Evolutionary conservation across 2,888 invertebrate genomes (phyloP), one percentile per base, ranked within the genome.

Genomic region (Thelaira solivaga): DNA sequence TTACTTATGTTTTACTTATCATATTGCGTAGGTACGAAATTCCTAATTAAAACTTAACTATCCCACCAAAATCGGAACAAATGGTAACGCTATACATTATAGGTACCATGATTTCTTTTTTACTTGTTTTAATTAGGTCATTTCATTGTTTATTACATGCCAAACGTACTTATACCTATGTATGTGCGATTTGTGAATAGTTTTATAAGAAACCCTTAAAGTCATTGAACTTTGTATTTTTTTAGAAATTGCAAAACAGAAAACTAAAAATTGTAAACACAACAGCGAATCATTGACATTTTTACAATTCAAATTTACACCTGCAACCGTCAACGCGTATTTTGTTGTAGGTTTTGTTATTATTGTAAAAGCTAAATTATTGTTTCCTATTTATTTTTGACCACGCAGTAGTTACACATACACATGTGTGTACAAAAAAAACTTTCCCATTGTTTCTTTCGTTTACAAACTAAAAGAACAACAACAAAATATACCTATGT

Each of bases 201-300:
- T 20, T 26, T 24, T 41, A 16, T 16, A 16, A 39, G 11, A 34
- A 43, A 57, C 34, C 31, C 26, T 47, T 49, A 26, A 59, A 59
- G 73, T 74, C 73, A 74, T 43, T 67, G 59, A 67, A 59, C 73
- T 67, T 65, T 43, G 41, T 6, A 2, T 45, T 43, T 57, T 22
- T 34, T 62, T 53, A 43, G 41, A 31, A 53, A 41, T 43, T 31
- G 65, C 41, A 34, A 24, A 45, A 47, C 13, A 39, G 7, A 39
- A 13, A 36, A 10, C 16, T 47, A 13, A 68, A 45, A 55, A 47
- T 24, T 55, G 45, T 45, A 57, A 36, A 36, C n/a, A 65, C 43
- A 36, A 65, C 36, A 65, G 31, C 13, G 31, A 36, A 22, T 7
- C 59, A 59, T 61, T 49, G 39, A 64, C 39, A 64, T 51, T 64